Evolutionary conservation across 2,888 invertebrate genomes (phyloP).

Genomic region (Hoplodrina blanda): DNA sequence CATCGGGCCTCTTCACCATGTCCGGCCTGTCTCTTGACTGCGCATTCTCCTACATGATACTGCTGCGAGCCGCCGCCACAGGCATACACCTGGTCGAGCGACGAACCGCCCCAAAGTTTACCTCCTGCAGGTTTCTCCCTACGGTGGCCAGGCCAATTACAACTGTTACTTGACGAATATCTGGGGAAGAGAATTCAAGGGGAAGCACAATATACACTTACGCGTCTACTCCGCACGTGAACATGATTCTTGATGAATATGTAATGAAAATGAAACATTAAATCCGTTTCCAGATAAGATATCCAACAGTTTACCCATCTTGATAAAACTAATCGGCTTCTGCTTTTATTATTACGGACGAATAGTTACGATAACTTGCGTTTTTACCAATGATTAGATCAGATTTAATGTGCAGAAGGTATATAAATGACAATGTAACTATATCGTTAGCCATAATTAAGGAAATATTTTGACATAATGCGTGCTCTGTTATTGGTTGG

Average conservation of each 20-base stretch:
- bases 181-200: no score
- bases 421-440: constrained; percentile 10
- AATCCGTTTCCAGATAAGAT: constrained; percentile 21
- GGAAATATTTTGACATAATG: constrained; percentile 59
- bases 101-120: no score
- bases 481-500: constrained; percentile 59
- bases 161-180: no score
- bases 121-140: no score
- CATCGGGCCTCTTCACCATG: no score
- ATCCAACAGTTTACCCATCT: not conserved
- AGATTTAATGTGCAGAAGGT: constrained; percentile 13
- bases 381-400: constrained; percentile 3
- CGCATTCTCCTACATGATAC: no score
- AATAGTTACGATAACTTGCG: constrained; percentile 4
- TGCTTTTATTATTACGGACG: constrained; percentile 2
- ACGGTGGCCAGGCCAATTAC: no score
- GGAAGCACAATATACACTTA: no score
- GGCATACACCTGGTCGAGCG: no score
- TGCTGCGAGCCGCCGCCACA: no score
- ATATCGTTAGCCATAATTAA: not conserved
- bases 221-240: not conserved
- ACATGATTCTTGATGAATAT: not conserved
- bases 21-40: no score
- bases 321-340: constrained; percentile 20
- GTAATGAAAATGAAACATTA: not conserved